phyloP scores from a whole-genome alignment of 2,888 invertebrate species.

The Crepidodera aurea region DNA sequence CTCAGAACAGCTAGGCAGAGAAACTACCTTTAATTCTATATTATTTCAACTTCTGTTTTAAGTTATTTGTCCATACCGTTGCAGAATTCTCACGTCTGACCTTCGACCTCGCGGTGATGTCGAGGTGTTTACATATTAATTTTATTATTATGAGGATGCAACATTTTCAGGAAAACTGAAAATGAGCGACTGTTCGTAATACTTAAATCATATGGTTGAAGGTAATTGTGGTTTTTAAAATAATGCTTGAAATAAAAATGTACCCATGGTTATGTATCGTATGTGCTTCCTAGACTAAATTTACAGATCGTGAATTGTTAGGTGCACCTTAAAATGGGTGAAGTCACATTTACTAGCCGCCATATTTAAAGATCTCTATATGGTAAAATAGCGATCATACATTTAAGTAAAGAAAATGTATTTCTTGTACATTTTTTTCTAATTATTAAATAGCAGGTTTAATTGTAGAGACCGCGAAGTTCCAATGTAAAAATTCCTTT shows the following conservation, averaged over 20 bases:
- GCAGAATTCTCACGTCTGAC: constrained; percentile 55
- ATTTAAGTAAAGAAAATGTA: too few relatives aligned
- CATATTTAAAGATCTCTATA: too few relatives aligned
- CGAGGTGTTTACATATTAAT: constrained; percentile 57
- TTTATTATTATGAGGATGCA: constrained; percentile 27
- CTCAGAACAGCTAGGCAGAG: constrained; percentile 8
- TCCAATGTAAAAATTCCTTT: too few relatives aligned
- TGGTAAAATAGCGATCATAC: too few relatives aligned
- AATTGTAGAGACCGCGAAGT: too few relatives aligned
- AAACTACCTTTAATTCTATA: constrained; percentile 31
- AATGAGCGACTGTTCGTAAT: constrained; percentile 1
- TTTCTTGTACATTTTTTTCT: too few relatives aligned
- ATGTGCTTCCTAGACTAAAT: background rate
- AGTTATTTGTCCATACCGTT: constrained; percentile 55
- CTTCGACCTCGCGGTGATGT: constrained; percentile 51
- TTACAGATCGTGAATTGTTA: background rate
- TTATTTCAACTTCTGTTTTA: constrained; percentile 50
- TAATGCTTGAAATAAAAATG: constrained; percentile 9
- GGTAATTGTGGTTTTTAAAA: constrained; percentile 16
- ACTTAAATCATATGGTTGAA: constrained; percentile 11
- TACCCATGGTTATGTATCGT: background rate
- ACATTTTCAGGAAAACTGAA: constrained; percentile 8
- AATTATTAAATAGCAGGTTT: too few relatives aligned
- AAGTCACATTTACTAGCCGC: background rate
- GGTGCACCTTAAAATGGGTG: background rate